Base-by-base conservation (phyloP, 1,140 invertebrate species). In the Stenopsyche tienmushanensis region DNA sequence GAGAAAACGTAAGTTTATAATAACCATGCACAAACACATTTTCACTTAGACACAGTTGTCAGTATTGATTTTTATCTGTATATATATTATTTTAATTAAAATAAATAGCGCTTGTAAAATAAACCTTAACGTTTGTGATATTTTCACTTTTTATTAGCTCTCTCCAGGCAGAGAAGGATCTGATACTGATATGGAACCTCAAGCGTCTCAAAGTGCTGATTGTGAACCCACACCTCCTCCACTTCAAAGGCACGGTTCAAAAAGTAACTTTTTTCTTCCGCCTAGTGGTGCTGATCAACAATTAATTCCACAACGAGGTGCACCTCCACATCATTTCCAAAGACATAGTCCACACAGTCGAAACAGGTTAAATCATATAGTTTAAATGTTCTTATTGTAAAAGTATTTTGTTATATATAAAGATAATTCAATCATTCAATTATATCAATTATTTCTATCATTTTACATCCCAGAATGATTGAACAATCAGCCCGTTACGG, bases 141-240 rank as follows among this genome's bases (percentile, higher is more conserved):
- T n/a, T n/a, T n/a, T n/a, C n/a, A n/a, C n/a, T n/a, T n/a, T n/a
- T n/a, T 24, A 75, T 25, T 77, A 92, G 90, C 80, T 92, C 67
- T 92, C 90, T n/a, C 90, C 90, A 7, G 89, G 89, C 49, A 81
- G 83, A 73, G 90, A 85, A 74, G 89, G 83, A 71, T 90, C 85
- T 59, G 88, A 91, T 70, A 87, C 88, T 50, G 90, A 92, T 72
- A 86, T 92, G 87, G 90, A 92, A 72, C 88, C 88, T 9, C 90
- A 89, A 3, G 91, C 90, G 25, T 93, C 92, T 26, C 93, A 96
- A 77, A 92, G 91, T 34, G 90, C 94, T 73, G 93, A 96, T 82
- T 95, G 93, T 79, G 94, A 96, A 77, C 92, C 94, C 24, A 94
- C 93, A 66, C 93, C 93, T 23, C 89, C 90, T 21, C 91, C 93